Conservation (phyloP, 2,113 vertebrate species). For the Labeo catla region DNA sequence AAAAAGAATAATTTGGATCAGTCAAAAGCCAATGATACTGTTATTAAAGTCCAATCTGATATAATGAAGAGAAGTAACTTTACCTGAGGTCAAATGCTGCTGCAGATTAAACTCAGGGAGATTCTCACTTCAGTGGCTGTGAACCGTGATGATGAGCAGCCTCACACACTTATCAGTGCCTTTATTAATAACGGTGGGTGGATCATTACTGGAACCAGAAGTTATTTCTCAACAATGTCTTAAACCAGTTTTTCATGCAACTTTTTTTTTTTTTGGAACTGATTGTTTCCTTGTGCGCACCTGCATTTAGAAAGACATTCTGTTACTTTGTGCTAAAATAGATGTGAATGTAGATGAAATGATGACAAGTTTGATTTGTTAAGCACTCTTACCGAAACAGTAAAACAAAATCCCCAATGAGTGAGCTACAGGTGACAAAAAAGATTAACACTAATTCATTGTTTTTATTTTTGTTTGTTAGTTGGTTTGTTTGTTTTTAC, state of each 20-base stretch:
- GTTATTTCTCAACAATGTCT: background rate
- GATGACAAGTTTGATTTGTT: background rate
- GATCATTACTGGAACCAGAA: no score
- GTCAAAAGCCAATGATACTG: no score
- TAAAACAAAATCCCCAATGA: background rate
- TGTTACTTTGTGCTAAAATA: background rate
- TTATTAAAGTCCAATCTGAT: background rate
- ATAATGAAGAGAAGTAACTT: background rate
- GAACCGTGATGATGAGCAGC: background rate
- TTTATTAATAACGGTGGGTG: no score
- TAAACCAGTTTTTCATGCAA: background rate
- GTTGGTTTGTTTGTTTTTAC: no score
- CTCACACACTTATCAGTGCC: no score
- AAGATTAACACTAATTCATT: no score
- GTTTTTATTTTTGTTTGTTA: no score
- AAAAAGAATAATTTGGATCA: no score
- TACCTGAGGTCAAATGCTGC: background rate
- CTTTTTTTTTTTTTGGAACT: background rate
- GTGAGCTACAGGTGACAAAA: background rate
- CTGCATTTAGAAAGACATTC: background rate
- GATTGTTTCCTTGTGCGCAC: background rate
- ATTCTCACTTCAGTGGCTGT: background rate
- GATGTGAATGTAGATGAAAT: background rate
- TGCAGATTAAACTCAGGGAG: background rate
- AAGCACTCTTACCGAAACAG: background rate